These are phyloP conservation scores for Elephantulus edwardii DNA, from an alignment of 2,113 vertebrate species.

Conservation along the genomic window DNA sequence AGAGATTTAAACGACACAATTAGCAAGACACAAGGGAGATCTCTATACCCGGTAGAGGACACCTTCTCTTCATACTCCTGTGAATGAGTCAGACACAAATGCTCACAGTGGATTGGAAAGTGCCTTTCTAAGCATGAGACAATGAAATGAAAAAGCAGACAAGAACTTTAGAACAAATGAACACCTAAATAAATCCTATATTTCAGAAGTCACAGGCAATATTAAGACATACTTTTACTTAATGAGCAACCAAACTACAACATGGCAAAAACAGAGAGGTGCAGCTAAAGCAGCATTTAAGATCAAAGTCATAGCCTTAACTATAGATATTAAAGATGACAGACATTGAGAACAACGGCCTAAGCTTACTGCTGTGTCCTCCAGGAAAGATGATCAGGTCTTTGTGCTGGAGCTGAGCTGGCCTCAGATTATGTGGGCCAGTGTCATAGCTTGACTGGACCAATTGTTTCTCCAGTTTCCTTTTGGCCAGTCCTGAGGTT, in stretches of 20 bases:
- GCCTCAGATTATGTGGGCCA: background rate
- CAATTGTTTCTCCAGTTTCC: background rate
- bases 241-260: background rate
- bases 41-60: background rate
- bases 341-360: background rate
- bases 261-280: background rate
- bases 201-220: background rate
- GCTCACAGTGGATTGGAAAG: too few species aligned
- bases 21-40: background rate
- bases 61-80: background rate
- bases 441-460: background rate
- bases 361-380: background rate
- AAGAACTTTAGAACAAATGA: background rate
- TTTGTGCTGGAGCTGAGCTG: background rate
- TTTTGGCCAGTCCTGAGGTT: background rate
- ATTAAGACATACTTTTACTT: accelerated
- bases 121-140: background rate
- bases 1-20: background rate
- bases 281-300: background rate
- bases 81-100: background rate
- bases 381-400: background rate
- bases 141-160: background rate
- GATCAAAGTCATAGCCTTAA: background rate
- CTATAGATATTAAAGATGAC: background rate
- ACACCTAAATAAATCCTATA: background rate